Base-by-base conservation (phyloP, 2,797 vertebrate species). In the Chelidonichthys spinosus region DNA sequence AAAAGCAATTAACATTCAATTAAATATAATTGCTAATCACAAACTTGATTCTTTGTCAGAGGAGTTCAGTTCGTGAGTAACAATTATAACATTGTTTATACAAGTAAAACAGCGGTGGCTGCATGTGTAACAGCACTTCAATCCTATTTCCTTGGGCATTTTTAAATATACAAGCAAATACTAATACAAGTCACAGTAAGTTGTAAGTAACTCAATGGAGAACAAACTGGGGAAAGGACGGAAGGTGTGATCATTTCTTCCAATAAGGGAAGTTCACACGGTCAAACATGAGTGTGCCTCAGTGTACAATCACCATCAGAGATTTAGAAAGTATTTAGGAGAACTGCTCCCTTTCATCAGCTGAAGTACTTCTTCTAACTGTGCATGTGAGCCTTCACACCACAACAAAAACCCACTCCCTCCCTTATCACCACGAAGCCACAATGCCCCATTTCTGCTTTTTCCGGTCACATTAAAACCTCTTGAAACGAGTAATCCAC, bases 401-500 rank as follows among this genome's bases (percentile, higher is more conserved):
- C 10, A 14, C 76, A 18, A 59, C 18, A 2, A 77, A 58, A 66
- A 71, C 64, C 18, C 8, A 65, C 69, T 39, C 47, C 64, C 47
- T 75, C 50, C 35, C 53, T 36, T 71, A 69, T 84, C 67, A 74
- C 59, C 56, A 63, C 63, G 78, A 60, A 63, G 56, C 77, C 65
- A 62, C 58, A 76, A 68, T 82, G 58, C 59, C 9, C 69, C 55
- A 66, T 81, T 80, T 88, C 62, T 72, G n/a, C 55, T 66, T 63
- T 66, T 85, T 71, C 65, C 58, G 72, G 72, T 81, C 70, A 80
- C 74, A 78, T 85, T 79, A 85, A 25, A 88, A 83, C 53, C 78
- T 72, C 40, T 74, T 89, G 65, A 71, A 85, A 82, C 80, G 63
- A 83, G 73, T 80, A 85, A 86, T 79, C 70, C 78, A 74, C 13